These are phyloP conservation scores for Daphoenositta chrysoptera DNA, from an alignment of 2,113 vertebrate species.

Conservation along the genomic window DNA sequence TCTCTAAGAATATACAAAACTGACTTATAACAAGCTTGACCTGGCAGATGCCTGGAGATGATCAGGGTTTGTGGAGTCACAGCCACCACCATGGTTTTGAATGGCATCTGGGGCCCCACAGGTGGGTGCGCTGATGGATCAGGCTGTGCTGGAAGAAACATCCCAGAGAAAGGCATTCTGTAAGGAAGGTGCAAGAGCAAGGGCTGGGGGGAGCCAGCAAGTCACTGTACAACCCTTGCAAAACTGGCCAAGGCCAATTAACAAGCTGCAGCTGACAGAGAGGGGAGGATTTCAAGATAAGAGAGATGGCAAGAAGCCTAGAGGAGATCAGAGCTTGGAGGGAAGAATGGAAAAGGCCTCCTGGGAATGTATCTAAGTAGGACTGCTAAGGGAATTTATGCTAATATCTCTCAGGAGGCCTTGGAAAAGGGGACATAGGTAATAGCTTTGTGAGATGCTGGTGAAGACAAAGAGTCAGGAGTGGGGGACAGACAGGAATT, in stretches of 20 bases:
- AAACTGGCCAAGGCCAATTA: neutral
- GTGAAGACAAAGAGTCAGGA: neutral
- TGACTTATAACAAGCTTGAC: neutral
- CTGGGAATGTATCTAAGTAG: neutral
- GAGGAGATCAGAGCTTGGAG: neutral
- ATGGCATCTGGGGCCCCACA: neutral
- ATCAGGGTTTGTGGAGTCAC: neutral
- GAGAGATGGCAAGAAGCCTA: slow-evolving; percentile 34
- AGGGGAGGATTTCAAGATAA: slow-evolving; percentile 15
- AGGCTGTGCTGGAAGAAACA: neutral
- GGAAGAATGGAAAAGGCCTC: neutral
- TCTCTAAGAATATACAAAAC: neutral
- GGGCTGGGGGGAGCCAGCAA: neutral
- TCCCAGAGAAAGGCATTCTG: neutral
- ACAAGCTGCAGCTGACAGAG: slow-evolving; percentile 7
- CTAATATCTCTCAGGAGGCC: neutral
- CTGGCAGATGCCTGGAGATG: neutral
- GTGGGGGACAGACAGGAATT: neutral
- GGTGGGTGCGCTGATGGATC: accelerated
- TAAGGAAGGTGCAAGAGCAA: neutral
- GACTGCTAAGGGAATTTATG: neutral
- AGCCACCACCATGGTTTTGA: accelerated
- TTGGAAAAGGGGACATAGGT: neutral
- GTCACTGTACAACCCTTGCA: neutral
- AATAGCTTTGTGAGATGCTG: neutral